Evolutionary conservation across 2,113 vertebrate species (phyloP), one percentile per base, ranked within the genome.

Genomic region (Chloropsis cyanopogon): DNA sequence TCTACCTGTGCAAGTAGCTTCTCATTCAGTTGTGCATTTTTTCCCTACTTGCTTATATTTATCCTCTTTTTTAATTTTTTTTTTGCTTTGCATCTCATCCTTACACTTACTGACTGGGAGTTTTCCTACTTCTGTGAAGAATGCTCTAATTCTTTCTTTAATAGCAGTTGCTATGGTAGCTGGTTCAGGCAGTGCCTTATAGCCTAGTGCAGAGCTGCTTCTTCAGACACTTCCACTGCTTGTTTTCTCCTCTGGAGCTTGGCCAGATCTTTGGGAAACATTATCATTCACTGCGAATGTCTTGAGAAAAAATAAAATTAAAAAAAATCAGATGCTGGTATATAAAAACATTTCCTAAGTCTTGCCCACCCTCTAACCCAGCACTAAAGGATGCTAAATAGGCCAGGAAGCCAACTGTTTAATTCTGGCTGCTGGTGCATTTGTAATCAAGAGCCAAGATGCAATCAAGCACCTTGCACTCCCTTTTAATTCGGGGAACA

Each of bases 151-250:
- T 97, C 95, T 88, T 90, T 92, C 84, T 80, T 64, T 84, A 87
- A 91, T 35, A 86, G 76, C 86, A 88, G 96, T 97, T 97, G 95
- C 96, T 93, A 93, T 97, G 95, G 93, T 82, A 95, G 92, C 95
- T 88, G 84, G 12, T 93, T 89, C 82, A 94, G 93, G 79, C 73
- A 21, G 89, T 83, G 95, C 83, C 91, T 93, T 71, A 86, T 69
- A 90, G 93, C 86, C 82, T 54, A 42, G 47, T 14, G 52, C 86
- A 41, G 89, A 82, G 85, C 82, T 84, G 78, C 89, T 90, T 49
- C 84, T 59, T 35, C 88, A 47, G 54, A 60, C 54, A 15, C 78
- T 91, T 86, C 64, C 56, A 23, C 50, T 46, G 88, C 82, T 86
- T 88, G 70, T 26, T 91, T 93, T 76, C 70, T 2, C 39, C 59